Base-by-base conservation (phyloP, 1,140 invertebrate genomes). In the Elymnias hypermnestra region DNA sequence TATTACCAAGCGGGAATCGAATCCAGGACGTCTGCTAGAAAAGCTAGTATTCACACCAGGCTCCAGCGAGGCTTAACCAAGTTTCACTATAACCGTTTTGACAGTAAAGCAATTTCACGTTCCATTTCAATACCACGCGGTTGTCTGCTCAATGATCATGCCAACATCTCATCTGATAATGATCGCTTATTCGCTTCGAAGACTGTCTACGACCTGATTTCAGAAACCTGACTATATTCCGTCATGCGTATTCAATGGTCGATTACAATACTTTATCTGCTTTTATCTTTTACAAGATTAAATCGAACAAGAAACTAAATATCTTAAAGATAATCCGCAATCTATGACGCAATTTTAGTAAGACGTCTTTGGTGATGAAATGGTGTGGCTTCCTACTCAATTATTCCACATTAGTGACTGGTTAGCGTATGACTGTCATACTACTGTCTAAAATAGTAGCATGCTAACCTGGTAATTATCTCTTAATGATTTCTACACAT, bases 51-150 rank as follows among this genome's bases (percentile, higher is more conserved):
- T n/a, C n/a, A n/a, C n/a, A n/a, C n/a, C n/a, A n/a, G n/a, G n/a
- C n/a, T n/a, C n/a, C n/a, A n/a, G n/a, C n/a, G n/a, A n/a, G n/a
- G n/a, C n/a, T n/a, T n/a, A n/a, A n/a, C n/a, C n/a, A n/a, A n/a
- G n/a, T n/a, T n/a, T n/a, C n/a, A n/a, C n/a, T n/a, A n/a, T 40
- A 52, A 44, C 42, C 41, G 29, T 52, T 45, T 44, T 52, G 42
- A 52, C 48, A 44, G 35, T 44, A 44, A 44, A 44, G 41, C 36
- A 52, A 52, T 52, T 52, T 52, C 42, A 52, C 42, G 42, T 45
- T 52, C 45, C 28, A 45, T 45, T 51, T 52, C 49, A 45, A 52
- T 52, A 52, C 41, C 37, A 52, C 22, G 28, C 49, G 40, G 25
- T 36, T 52, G 49, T 52, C 49, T 52, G 41, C 15, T 38, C 49